These are phyloP conservation scores for Microcebus lehilahytsara DNA, from an alignment of 2,113 vertebrate species.

Conservation along the genomic window DNA sequence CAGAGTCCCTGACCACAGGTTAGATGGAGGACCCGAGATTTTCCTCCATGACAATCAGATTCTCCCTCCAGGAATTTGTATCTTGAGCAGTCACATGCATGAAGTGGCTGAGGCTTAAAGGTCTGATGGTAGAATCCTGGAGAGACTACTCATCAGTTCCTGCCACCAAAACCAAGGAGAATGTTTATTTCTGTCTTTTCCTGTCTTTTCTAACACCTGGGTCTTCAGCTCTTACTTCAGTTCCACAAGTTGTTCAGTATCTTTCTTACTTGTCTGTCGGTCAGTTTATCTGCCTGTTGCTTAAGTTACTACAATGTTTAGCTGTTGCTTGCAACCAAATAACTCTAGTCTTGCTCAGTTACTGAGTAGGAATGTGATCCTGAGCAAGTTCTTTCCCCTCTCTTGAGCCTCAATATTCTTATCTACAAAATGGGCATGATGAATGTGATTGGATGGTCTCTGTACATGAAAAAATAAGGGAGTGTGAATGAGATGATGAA, in stretches of 20 bases:
- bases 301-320: neutral
- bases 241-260: neutral
- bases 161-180: neutral
- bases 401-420: neutral
- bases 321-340: neutral
- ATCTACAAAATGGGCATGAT: neutral
- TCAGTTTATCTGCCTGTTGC: neutral
- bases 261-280: neutral
- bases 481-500: neutral
- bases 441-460: neutral
- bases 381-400: neutral
- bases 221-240: neutral
- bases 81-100: neutral
- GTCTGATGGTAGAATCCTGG: neutral
- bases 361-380: neutral
- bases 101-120: neutral
- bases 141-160: neutral
- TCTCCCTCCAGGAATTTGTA: neutral
- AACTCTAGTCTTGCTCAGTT: neutral
- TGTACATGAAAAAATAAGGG: neutral
- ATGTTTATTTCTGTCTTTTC: neutral
- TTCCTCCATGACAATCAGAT: neutral
- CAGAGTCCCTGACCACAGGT: neutral
- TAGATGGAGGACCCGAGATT: neutral
- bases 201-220: neutral